These are phyloP conservation scores for Blastobasis adustella DNA, from an alignment of 2,888 invertebrate species.

Conservation along the genomic window DNA sequence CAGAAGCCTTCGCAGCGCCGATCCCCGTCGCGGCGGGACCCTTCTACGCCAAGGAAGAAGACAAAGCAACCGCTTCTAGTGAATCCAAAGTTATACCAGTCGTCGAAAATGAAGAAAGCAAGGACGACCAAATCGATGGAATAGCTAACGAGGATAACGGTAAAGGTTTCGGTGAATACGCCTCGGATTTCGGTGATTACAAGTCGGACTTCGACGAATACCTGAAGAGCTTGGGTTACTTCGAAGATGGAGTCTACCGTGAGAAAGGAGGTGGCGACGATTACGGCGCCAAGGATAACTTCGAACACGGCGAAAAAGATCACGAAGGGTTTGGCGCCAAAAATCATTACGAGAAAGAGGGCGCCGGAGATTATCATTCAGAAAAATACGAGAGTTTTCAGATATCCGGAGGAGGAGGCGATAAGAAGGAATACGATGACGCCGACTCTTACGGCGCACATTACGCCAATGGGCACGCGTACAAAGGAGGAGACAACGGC, in stretches of 20 bases:
- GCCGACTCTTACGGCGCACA: conserved; percentile 67
- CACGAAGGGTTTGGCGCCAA: conserved; percentile 66
- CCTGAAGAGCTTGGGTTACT: conserved; percentile 40
- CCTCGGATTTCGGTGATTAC: conserved; percentile 46
- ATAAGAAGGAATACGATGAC: conserved; percentile 67
- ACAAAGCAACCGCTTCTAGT: conserved; percentile 36
- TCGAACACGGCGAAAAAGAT: conserved; percentile 67
- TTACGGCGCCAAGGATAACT: conserved; percentile 52
- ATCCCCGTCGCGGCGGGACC: conserved; percentile 37
- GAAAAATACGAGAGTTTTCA: conserved; percentile 70
- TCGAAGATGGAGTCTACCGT: conserved; percentile 37
- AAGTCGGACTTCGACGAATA: conserved; percentile 51
- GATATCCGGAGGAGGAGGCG: conserved; percentile 63
- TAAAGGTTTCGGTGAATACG: conserved; percentile 43
- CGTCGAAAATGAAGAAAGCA: conserved; percentile 44
- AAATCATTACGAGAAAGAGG: conserved; percentile 69
- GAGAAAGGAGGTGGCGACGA: conserved; percentile 55
- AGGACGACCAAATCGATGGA: conserved; percentile 36
- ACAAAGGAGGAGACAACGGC: conserved; percentile 70
- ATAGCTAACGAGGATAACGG: conserved; percentile 48
- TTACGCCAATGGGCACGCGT: conserved; percentile 63
- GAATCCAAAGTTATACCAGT: conserved; percentile 51
- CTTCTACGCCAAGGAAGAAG: conserved; percentile 40
- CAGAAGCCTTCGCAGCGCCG: conserved; percentile 47
- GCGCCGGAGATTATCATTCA: conserved; percentile 69